Base-by-base conservation (phyloP, 1,140 invertebrate species). In the Metaphire vulgaris region DNA sequence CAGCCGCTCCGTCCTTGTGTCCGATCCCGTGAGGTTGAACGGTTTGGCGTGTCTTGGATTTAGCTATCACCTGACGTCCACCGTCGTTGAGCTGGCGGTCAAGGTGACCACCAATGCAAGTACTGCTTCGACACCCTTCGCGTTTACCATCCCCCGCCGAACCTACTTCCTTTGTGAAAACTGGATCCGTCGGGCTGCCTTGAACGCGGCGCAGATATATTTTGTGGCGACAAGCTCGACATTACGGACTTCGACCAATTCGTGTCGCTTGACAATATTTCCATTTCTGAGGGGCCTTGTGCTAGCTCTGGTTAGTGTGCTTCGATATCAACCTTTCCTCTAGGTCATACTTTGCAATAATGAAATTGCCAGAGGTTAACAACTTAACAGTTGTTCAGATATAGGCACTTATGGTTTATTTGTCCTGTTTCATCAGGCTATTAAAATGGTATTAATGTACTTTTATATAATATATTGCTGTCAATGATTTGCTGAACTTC, bases 191-290 rank as follows among this genome's bases (percentile, higher is more conserved):
- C 6, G 21, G 6, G 6, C 41, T 56, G 6, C 6, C 41, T 6
- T 6, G 6, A 21, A 21, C 6, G 21, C 41, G 41, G 21, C 21
- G 6, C 34, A 73, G 32, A 28, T 73, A 15, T 28, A 28, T n/a
- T 56, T 73, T 34, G 32, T 34, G 0, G 72, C 72, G 41, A 28
- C 6, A 34, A 6, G 41, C 33, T 34, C 33, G 72, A 73, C 33
- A 41, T 34, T 34, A 73, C 72, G 34, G 29, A 0, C 31, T 26
- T 28, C 15, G 41, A 73, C 34, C 33, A 31, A 1, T 73, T 34
- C n/a, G 72, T 41, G 2, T 73, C 28, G 6, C 33, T 73, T 26
- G 34, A 41, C 41, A 64, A 73, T 34, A 64, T 73, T 29, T 41
- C 41, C 41, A 64, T 73, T n/a, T 2, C 21, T 2, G 30, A 26